A percentile compares a stretch with the other conserved stretches of the same genome.
Conservation (phyloP, 2,888 invertebrate genomes). For the Drosophila demipolita region DNA sequence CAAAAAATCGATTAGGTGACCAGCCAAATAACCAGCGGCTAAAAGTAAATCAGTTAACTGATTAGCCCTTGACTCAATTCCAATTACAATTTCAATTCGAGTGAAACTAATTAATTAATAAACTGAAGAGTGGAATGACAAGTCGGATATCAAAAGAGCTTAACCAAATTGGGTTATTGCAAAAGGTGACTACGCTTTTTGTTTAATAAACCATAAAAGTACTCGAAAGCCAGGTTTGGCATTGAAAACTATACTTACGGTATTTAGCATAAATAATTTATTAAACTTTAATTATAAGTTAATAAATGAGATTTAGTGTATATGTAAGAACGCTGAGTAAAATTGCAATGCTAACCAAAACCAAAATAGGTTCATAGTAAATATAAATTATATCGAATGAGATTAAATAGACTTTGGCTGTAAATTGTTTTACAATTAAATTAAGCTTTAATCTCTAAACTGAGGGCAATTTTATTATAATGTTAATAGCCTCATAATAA, state of each 20-base stretch:
- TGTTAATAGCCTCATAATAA: conserved; percentile 4
- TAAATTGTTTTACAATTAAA: conserved; percentile 37
- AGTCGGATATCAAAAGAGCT: conserved; percentile 10
- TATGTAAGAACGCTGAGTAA: not conserved
- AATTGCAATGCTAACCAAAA: conserved; percentile 5
- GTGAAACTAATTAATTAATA: conserved; percentile 24
- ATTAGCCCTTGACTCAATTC: conserved; percentile 43
- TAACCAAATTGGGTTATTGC: not conserved
- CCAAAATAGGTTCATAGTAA: conserved; percentile 35
- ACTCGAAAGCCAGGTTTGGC: not conserved
- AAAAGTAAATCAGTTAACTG: conserved; percentile 63
- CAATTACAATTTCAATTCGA: conserved; percentile 21
- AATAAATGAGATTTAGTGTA: not conserved
- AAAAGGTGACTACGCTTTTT: not conserved
- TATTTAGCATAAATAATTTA: not conserved
- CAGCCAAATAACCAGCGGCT: conserved; percentile 46
- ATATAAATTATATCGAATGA: conserved; percentile 40
- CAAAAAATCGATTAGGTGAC: conserved; percentile 4
- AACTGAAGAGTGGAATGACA: conserved; percentile 15
- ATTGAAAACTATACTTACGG: not conserved
- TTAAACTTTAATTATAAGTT: not conserved
- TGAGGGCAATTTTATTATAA: conserved; percentile 17
- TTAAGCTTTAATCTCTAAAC: conserved; percentile 23
- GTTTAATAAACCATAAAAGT: not conserved
- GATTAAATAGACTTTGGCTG: conserved; percentile 27